Evolutionary conservation across 2,888 invertebrate species (phyloP).

Genomic region (Plebejus argus): DNA sequence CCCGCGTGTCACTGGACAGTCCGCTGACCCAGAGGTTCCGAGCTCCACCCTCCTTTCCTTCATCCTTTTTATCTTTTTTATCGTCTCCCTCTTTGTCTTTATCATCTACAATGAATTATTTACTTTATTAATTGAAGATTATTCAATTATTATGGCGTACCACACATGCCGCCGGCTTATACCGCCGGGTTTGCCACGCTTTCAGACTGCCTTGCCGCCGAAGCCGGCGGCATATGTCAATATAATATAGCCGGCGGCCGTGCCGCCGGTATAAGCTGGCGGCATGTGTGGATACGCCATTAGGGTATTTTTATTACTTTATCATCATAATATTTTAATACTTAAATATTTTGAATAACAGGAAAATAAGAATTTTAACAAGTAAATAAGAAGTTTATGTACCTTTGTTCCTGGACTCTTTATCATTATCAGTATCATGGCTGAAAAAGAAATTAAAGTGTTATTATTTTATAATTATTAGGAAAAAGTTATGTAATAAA

Average conservation of each 20-base stretch:
- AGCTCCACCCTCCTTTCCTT: constrained; percentile 76
- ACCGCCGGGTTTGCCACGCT: too few relatives aligned
- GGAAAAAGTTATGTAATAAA: not conserved
- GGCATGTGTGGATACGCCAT: too few relatives aligned
- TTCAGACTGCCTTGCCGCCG: too few relatives aligned
- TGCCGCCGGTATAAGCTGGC: too few relatives aligned
- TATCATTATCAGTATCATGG: constrained; percentile 65
- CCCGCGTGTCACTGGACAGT: constrained; percentile 93
- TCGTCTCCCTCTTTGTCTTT: constrained; percentile 76
- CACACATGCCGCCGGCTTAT: too few relatives aligned
- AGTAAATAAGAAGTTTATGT: not conserved
- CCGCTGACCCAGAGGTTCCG: constrained; percentile 97
- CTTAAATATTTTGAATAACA: not conserved
- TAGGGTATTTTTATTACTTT: not conserved
- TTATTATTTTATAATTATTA: constrained; percentile 41
- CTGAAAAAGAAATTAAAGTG: constrained; percentile 62
- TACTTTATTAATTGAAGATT: not conserved
- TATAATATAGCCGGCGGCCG: too few relatives aligned
- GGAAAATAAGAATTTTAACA: not conserved
- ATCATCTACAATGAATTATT: constrained; percentile 54
- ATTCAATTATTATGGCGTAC: too few relatives aligned
- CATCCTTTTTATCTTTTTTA: constrained; percentile 81
- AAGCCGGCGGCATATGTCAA: too few relatives aligned
- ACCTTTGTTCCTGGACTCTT: constrained; percentile 64
- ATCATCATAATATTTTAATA: not conserved